A percentile compares a stretch with the other conserved stretches of the same genome.
Evolutionary conservation across 1,140 invertebrate species (phyloP).

Genomic region (Holotrichia oblita): DNA sequence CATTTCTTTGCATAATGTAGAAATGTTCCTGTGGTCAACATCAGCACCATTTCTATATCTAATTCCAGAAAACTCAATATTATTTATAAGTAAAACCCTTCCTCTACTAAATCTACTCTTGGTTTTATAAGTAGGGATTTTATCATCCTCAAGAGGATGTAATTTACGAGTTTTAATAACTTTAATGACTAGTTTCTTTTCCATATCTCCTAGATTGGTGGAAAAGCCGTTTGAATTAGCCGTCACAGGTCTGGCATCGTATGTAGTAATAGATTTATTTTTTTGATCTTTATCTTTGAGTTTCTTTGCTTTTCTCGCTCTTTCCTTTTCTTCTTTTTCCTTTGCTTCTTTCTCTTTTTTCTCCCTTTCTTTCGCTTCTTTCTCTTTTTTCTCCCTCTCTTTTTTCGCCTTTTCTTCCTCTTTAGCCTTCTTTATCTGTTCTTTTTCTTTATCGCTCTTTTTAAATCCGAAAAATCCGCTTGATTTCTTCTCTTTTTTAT

Average conservation of each 20-base stretch:
- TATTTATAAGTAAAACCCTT: conserved; percentile 68
- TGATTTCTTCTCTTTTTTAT: background rate
- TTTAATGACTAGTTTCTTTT: conserved; percentile 36
- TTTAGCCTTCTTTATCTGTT: background rate
- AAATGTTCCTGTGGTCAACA: conserved; percentile 64
- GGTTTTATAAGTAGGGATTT: conserved; percentile 61
- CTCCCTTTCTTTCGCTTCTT: background rate
- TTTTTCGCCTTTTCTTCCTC: background rate
- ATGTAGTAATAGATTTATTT: background rate
- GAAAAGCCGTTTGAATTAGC: background rate
- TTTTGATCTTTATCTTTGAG: background rate
- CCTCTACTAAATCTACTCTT: conserved; percentile 64
- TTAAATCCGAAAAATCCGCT: background rate
- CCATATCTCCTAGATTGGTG: background rate
- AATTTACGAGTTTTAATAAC: conserved; percentile 39
- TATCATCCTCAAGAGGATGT: conserved; percentile 36
- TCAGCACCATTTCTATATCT: conserved; percentile 62
- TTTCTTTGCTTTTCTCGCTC: background rate
- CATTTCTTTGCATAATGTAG: conserved; percentile 64
- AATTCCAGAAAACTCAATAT: conserved; percentile 61
- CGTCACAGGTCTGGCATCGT: background rate
- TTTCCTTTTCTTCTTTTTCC: background rate
- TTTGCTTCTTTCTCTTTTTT: background rate
- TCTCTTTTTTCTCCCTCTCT: background rate
- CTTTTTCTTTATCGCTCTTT: background rate